Base-by-base conservation (phyloP, 2,113 vertebrate species). In the Epinephelus cyanopodus region DNA sequence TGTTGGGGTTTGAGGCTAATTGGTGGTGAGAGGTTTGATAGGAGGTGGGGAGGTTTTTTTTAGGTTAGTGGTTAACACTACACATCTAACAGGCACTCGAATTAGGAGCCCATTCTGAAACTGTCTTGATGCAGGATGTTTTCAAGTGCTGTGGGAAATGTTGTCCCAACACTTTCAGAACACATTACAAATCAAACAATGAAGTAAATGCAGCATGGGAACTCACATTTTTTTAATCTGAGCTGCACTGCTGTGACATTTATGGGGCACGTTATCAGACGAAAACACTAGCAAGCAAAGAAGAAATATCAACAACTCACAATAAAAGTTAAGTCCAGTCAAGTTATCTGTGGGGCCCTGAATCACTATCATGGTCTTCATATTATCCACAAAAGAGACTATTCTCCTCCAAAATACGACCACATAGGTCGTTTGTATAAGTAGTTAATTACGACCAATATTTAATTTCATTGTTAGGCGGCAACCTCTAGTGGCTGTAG, bases 1-100 rank as follows among this genome's bases (percentile, higher is more conserved):
- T 69, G 60, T 54, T 52, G 63, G 29, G 47, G 63, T 74, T 83
- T 87, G 45, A 77, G 50, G 63, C 56, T 85, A 77, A 87, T 23
- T 79, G 50, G 48, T 50, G 67, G 37, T 60, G 66, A 82, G 47
- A 48, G 48, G 27, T 70, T 72, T 72, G 54, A 79, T 0, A 23
- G 33, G 27, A 69, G 29, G 54, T 1, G n/a, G 10, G 27, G 25
- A 68, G 60, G 39, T 3, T 39, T 74, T 45, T 45, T 65, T 65
- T 27, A 52, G 27, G 60, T 72, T 81, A 61, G 72, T 39, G 65
- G 79, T 82, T 68, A 78, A 67, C 5, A 0, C 58, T 33, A 29
- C 69, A 75, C 67, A 60, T 85, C 50, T 65, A 71, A 77, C 62
- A 65, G 54, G 23, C 50, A 68, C 57, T 39, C 21, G 0, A 74